Conservation (phyloP, 2,888 invertebrate genomes). For the Cantharis lateralis region DNA sequence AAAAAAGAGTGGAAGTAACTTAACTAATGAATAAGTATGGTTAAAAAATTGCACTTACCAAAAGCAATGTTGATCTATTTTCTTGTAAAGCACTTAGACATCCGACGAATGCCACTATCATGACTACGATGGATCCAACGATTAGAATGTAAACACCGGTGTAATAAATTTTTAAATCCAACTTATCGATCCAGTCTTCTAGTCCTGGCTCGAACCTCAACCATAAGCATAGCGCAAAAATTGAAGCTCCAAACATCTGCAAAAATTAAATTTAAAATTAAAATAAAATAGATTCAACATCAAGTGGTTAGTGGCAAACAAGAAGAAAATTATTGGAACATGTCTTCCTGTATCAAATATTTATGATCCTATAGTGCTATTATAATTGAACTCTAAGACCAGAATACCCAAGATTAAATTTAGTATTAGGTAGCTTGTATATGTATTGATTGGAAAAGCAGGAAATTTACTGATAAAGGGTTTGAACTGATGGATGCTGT, state of each 20-base stretch:
- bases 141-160: constrained; percentile 84
- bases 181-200: constrained; percentile 77
- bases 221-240: constrained; percentile 83
- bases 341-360: constrained; percentile 24
- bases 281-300: neutral
- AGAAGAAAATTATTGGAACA: constrained; percentile 6
- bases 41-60: constrained; percentile 63
- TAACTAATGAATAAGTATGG: neutral
- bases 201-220: constrained; percentile 80
- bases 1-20: neutral
- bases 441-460: constrained; percentile 23
- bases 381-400: neutral
- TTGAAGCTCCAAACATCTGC: constrained; percentile 76
- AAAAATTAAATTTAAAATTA: constrained; percentile 45
- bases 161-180: constrained; percentile 78
- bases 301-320: neutral
- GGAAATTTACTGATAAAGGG: constrained; percentile 19
- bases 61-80: constrained; percentile 67
- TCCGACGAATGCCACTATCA: constrained; percentile 79
- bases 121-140: constrained; percentile 69
- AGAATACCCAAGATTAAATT: constrained; percentile 27
- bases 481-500: constrained; percentile 33
- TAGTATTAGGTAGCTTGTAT: constrained; percentile 15
- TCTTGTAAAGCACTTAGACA: constrained; percentile 84
- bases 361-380: constrained; percentile 12